These are phyloP conservation scores for Doris montereyensis DNA, from an alignment of 2,888 invertebrate species.

Conservation along the genomic window DNA sequence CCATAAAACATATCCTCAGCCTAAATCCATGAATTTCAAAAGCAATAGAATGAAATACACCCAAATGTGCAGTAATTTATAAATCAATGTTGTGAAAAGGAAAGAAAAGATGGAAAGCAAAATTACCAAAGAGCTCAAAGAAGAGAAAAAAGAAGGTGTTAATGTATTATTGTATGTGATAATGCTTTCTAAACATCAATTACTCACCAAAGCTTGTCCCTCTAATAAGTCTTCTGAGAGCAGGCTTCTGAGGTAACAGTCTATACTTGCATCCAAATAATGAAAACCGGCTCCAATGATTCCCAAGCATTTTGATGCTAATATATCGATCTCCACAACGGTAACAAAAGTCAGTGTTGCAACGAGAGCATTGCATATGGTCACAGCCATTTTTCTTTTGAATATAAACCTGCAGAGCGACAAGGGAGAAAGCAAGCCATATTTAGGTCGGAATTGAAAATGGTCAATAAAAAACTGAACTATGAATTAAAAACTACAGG, in stretches of 20 bases:
- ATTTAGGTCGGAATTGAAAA: no score
- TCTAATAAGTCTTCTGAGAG: constrained; percentile 66
- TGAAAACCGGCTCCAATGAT: constrained; percentile 71
- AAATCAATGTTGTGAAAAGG: no score
- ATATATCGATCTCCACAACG: constrained; percentile 72
- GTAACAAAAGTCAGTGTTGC: constrained; percentile 73
- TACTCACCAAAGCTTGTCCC: constrained; percentile 71
- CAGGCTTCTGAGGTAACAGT: constrained; percentile 68
- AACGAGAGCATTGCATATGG: constrained; percentile 73
- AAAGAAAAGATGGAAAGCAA: no score
- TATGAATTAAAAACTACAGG: no score
- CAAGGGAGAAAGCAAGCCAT: not conserved
- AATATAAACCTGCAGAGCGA: constrained; percentile 69
- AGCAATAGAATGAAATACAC: not conserved
- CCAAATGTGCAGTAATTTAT: no score
- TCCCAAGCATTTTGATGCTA: constrained; percentile 70
- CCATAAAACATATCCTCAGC: not conserved
- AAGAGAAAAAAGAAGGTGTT: not conserved
- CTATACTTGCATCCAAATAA: constrained; percentile 73
- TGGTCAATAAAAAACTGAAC: no score
- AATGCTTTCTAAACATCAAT: not conserved
- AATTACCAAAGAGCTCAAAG: no score
- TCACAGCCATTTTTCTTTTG: constrained; percentile 73
- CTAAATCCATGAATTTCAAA: not conserved
- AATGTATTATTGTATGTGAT: no score